Conservation (phyloP, 2,113 vertebrate species). For the Crocuta crocuta region DNA sequence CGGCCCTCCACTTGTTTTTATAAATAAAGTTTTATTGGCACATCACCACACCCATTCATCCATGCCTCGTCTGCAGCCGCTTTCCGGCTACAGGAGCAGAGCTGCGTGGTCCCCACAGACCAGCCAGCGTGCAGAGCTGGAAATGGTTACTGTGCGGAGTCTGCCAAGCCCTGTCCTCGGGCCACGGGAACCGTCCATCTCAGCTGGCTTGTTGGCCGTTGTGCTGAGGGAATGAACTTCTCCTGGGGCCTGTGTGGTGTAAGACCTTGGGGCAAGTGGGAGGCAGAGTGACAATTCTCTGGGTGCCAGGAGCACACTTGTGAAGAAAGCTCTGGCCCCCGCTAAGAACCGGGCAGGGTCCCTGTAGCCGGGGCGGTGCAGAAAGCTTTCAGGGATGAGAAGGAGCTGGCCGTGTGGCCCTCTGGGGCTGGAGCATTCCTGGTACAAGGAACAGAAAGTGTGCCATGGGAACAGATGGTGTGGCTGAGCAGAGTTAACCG, state of each 20-base stretch:
- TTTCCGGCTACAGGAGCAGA: neutral
- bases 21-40: conserved; percentile 34
- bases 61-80: neutral
- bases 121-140: neutral
- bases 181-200: accelerated
- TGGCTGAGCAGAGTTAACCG: neutral
- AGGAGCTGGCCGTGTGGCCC: neutral
- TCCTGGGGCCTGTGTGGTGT: neutral
- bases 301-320: neutral
- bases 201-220: neutral
- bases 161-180: neutral
- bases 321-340: neutral
- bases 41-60: neutral
- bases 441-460: neutral
- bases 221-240: neutral
- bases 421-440: neutral
- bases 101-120: neutral
- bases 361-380: neutral
- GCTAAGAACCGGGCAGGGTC: too few relatives aligned
- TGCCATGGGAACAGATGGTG: neutral
- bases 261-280: neutral
- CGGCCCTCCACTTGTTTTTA: neutral
- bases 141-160: neutral
- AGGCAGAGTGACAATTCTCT: neutral
- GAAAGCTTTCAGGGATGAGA: neutral